A percentile compares a stretch with the other conserved stretches of the same genome.
phyloP scores from a whole-genome alignment of 2,888 invertebrate genomes.

The Bugula neritina region DNA sequence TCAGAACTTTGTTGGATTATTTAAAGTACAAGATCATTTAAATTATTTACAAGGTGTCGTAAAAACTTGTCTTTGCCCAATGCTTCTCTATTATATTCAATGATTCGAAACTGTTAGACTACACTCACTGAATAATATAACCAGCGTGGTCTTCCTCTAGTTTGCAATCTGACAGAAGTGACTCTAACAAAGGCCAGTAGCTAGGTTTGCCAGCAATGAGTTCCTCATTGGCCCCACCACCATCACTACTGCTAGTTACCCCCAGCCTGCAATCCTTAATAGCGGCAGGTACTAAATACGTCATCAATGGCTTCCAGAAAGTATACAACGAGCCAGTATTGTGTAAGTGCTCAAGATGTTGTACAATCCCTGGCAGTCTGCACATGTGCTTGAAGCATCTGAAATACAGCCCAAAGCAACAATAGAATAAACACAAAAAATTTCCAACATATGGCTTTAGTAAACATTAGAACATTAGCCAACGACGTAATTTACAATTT shows the following conservation, averaged over 20 bases:
- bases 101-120: neutral
- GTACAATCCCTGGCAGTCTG: constrained; percentile 37
- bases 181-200: constrained; percentile 36
- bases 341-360: constrained; percentile 35
- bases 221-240: constrained; percentile 37
- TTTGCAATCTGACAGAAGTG: constrained; percentile 36
- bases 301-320: constrained; percentile 38
- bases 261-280: constrained; percentile 35
- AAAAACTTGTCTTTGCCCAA: no score
- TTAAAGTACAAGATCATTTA: no score
- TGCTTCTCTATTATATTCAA: no score
- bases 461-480: no score
- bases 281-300: constrained; percentile 40
- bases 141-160: constrained; percentile 32
- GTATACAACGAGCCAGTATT: constrained; percentile 34
- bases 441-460: no score
- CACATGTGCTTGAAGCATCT: constrained; percentile 41
- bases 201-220: constrained; percentile 30
- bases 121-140: neutral
- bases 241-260: constrained; percentile 37
- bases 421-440: no score
- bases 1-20: no score
- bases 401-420: no score
- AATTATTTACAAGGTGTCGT: no score
- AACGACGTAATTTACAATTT: no score